Evolutionary conservation across 1,140 invertebrate species (phyloP).

Genomic region (Drosophila malerkotliana): DNA sequence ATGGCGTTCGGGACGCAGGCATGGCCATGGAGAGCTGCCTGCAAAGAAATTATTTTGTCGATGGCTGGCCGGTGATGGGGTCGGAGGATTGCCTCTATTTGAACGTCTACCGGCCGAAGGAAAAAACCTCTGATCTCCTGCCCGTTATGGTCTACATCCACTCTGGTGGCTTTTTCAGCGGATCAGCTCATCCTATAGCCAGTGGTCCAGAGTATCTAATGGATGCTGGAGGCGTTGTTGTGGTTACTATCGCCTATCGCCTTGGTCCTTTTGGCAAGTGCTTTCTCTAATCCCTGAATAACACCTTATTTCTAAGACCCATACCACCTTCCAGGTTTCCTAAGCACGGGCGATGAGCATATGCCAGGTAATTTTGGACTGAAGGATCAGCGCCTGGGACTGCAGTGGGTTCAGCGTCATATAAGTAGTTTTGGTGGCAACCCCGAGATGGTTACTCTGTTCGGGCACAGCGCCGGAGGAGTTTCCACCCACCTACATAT

Average conservation of each 20-base stretch:
- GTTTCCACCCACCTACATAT: constrained; percentile 84
- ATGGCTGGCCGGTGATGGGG: constrained; percentile 39
- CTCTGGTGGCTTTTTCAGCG: constrained; percentile 85
- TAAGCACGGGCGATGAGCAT: constrained; percentile 75
- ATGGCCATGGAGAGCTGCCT: constrained; percentile 47
- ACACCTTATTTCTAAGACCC: too few species aligned
- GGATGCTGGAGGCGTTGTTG: constrained; percentile 84
- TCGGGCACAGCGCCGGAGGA: constrained; percentile 89
- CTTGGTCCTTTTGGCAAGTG: constrained; percentile 84
- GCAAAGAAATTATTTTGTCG: constrained; percentile 58
- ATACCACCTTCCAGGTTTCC: constrained; percentile 54
- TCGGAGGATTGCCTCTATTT: constrained; percentile 87
- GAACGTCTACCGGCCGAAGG: constrained; percentile 86
- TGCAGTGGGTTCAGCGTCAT: constrained; percentile 69
- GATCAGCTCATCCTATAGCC: constrained; percentile 64
- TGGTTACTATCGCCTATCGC: constrained; percentile 86
- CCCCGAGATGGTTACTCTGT: constrained; percentile 89
- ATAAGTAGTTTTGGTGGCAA: constrained; percentile 88
- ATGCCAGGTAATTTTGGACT: constrained; percentile 85
- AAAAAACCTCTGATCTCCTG: constrained; percentile 10
- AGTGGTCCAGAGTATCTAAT: constrained; percentile 84
- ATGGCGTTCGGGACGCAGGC: constrained; percentile 45
- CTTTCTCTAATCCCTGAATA: too few species aligned
- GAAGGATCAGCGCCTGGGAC: constrained; percentile 74
- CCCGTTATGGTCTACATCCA: constrained; percentile 87